Conservation (phyloP, 2,797 vertebrate species). For the Rousettus madagascariensis region DNA sequence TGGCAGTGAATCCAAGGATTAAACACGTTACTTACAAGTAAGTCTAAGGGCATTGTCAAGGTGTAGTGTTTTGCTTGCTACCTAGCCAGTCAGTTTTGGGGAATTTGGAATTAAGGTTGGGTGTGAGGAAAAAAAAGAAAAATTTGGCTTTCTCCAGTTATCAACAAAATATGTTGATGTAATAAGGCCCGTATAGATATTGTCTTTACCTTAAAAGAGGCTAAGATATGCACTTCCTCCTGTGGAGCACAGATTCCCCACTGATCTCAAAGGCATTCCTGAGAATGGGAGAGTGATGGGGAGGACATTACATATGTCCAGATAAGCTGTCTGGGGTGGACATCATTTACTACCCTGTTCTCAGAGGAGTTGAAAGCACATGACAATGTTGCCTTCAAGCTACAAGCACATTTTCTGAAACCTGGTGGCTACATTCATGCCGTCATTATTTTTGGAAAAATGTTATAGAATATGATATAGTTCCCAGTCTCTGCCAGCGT, state of each 20-base stretch:
- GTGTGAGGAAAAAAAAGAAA: background rate
- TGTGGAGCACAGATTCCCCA: constrained; percentile 46
- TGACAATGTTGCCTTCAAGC: background rate
- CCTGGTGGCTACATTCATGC: background rate
- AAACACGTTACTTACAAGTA: background rate
- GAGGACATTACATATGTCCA: background rate
- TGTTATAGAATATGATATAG: background rate
- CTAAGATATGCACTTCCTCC: background rate
- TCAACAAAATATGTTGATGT: background rate
- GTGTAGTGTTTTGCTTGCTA: background rate
- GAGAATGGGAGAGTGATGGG: background rate
- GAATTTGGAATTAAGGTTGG: constrained; percentile 1
- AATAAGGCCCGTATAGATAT: constrained; percentile 4
- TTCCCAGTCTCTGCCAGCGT: background rate
- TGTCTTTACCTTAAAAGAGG: constrained; percentile 52
- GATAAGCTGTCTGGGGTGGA: background rate
- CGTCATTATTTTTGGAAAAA: background rate
- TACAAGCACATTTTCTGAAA: background rate
- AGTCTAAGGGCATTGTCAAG: background rate
- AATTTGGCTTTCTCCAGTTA: constrained; percentile 16
- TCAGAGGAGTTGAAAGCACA: background rate
- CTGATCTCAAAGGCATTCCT: constrained; percentile 62
- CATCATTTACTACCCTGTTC: background rate
- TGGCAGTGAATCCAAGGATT: background rate
- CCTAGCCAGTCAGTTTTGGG: background rate